A percentile compares a stretch with the other conserved stretches of the same genome.
Evolutionary conservation across 2,888 invertebrate genomes (phyloP).

Genomic region (Timema podura): DNA sequence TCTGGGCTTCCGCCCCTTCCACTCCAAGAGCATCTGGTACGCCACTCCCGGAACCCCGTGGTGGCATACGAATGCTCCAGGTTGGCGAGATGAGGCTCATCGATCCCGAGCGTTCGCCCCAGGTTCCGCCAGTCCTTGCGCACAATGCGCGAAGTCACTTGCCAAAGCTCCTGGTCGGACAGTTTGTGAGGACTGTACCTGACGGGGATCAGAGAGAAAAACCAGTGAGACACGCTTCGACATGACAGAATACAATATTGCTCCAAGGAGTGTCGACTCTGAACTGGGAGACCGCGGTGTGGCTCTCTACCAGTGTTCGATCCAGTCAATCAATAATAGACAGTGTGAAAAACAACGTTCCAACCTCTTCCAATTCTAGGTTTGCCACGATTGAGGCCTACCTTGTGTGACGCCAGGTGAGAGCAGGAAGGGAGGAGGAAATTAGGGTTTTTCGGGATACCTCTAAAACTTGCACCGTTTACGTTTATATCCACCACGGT

Average conservation of each 20-base stretch:
- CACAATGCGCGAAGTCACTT: constrained; percentile 34
- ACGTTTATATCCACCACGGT: too few relatives aligned
- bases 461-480: too few relatives aligned
- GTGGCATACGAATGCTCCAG: constrained; percentile 34
- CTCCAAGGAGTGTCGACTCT: too few relatives aligned
- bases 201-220: not conserved
- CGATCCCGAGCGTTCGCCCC: constrained; percentile 35
- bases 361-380: too few relatives aligned
- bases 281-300: too few relatives aligned
- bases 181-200: constrained; percentile 33
- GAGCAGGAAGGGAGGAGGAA: too few relatives aligned
- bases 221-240: not conserved
- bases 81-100: constrained; percentile 33
- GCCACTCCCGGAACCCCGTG: constrained; percentile 36
- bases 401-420: too few relatives aligned
- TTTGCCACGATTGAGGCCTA: too few relatives aligned
- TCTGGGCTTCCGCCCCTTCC: constrained; percentile 35
- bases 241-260: not conserved
- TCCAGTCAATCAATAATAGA: too few relatives aligned
- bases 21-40: constrained; percentile 38
- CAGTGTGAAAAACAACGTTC: too few relatives aligned
- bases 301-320: too few relatives aligned
- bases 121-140: constrained; percentile 35
- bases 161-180: constrained; percentile 36
- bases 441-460: too few relatives aligned